These are phyloP conservation scores for Psammodynastes pulverulentus DNA, from an alignment of 2,113 vertebrate species.

Conservation along the genomic window DNA sequence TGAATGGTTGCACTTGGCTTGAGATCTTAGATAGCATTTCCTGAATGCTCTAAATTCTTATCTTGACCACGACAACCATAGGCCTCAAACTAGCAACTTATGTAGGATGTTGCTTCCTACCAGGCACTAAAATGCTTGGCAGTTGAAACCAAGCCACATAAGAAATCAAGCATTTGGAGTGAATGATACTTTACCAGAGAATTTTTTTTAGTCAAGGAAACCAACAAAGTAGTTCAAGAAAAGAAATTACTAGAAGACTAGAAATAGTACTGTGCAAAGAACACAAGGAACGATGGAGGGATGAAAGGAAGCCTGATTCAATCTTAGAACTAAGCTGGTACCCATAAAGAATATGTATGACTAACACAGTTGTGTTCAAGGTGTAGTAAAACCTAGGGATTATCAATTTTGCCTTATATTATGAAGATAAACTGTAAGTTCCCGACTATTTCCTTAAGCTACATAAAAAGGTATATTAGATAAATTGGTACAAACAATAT, in stretches of 20 bases:
- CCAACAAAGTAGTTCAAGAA: background rate
- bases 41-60: background rate
- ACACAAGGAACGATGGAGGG: background rate
- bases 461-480: background rate
- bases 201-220: background rate
- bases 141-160: background rate
- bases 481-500: background rate
- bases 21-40: background rate
- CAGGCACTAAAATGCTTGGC: background rate
- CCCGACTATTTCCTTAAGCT: background rate
- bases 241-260: background rate
- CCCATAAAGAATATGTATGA: background rate
- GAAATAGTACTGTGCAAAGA: background rate
- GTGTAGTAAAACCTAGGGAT: background rate
- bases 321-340: background rate
- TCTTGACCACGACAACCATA: background rate
- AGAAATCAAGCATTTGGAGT: background rate
- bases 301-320: background rate
- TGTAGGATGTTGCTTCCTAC: background rate
- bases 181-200: background rate
- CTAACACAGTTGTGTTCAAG: background rate
- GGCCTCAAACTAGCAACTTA: background rate
- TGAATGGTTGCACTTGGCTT: background rate
- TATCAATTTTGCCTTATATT: background rate
- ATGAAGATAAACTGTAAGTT: background rate